phyloP scores from a whole-genome alignment of 2,888 invertebrate species.

The Teleogryllus oceanicus region DNA sequence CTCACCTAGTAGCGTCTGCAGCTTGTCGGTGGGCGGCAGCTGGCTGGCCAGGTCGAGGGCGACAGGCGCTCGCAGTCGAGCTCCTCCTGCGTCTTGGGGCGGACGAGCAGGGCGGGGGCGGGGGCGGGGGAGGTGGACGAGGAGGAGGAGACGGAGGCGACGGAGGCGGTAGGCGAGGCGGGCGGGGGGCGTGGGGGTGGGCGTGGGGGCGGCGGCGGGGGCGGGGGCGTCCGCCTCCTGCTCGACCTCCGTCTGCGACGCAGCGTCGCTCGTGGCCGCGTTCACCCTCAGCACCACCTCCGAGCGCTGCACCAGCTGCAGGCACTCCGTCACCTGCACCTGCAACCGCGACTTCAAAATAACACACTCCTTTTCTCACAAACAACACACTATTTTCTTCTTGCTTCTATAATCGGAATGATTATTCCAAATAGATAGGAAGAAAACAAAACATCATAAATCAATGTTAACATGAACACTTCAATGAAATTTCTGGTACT shows the following conservation, averaged over 20 bases:
- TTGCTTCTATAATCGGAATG: too few relatives aligned
- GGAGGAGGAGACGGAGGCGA: slow-evolving; percentile 32
- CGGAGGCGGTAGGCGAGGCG: slow-evolving; percentile 25
- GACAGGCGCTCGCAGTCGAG: slow-evolving; percentile 72
- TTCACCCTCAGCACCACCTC: slow-evolving; percentile 62
- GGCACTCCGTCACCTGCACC: slow-evolving; percentile 41
- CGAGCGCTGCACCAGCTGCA: slow-evolving; percentile 60
- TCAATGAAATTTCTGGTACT: too few relatives aligned
- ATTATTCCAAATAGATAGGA: too few relatives aligned
- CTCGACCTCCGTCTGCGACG: slow-evolving; percentile 54
- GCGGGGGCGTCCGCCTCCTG: slow-evolving; percentile 24
- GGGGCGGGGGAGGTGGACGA: slow-evolving; percentile 44
- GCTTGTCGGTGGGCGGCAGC: slow-evolving; percentile 60
- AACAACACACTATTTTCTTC: too few relatives aligned
- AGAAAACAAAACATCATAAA: too few relatives aligned
- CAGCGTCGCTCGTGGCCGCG: slow-evolving; percentile 59
- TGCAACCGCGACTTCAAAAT: background rate
- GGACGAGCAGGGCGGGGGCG: slow-evolving; percentile 48
- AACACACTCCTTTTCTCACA: too few relatives aligned
- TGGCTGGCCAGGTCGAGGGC: slow-evolving; percentile 60
- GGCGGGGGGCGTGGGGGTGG: slow-evolving; percentile 27
- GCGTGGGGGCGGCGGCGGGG: slow-evolving; percentile 21
- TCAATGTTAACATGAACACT: too few relatives aligned
- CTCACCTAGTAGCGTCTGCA: slow-evolving; percentile 62
- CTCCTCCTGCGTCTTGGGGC: slow-evolving; percentile 68